Base-by-base conservation (phyloP, 1,140 invertebrate genomes). In the Drosophila nasuta region DNA sequence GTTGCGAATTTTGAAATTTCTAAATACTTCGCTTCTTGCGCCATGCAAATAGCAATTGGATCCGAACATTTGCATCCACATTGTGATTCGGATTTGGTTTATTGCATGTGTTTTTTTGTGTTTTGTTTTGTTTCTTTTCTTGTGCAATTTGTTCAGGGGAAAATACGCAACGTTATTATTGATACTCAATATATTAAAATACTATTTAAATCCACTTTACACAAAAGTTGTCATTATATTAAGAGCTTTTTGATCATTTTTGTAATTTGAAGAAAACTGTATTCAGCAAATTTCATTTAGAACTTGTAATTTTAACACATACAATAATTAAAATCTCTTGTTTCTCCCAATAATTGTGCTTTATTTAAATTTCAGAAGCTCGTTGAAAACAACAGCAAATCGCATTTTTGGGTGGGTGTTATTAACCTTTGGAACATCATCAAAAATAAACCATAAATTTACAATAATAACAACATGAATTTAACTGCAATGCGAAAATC, bases 351-450 rank as follows among this genome's bases (percentile, higher is more conserved):
- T 25, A 25, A 25, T 25, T 25, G 20, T 4, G 20, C 20, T 25
- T 25, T 25, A 25, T 25, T 25, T 25, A 25, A 25, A 25, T 25
- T 25, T 33, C 33, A 8, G 7, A 33, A 33, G 7, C 33, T 33
- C 6, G 7, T 33, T 33, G 33, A 33, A 33, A 33, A 46, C 38
- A 43, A 60, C 17, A 43, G 28, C 20, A 62, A 17, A 54, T 8
- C 57, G 4, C 15, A 7, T 15, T 8, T 48, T n/a, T 48, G 25
- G 25, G 62, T 74, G 77, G 66, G 63, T 81, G 78, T 66, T 85
- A 75, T 85, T 86, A 75, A 85, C 81, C 81, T 81, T 74, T 79
- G 8, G 28, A 51, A 56, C 54, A 59, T 54, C 28, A 45, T 41
- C 30, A 49, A 67, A 77, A 77, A 77, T 68, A 57, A 78, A 75